Conservation (phyloP, 2,888 invertebrate genomes). For the Apamea crenata region DNA sequence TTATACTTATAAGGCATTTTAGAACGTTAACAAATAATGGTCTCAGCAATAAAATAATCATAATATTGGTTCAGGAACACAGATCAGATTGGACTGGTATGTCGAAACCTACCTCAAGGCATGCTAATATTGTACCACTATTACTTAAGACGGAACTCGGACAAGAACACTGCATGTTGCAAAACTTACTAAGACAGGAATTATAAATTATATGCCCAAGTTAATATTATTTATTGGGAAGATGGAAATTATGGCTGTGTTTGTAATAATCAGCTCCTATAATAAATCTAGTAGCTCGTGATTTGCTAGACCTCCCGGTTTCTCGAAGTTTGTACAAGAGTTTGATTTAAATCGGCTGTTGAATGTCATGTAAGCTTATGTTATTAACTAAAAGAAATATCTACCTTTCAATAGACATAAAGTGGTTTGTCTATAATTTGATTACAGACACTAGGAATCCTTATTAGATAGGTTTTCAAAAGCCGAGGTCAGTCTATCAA, state of each 20-base stretch:
- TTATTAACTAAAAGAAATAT: neutral
- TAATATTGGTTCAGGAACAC: constrained; percentile 41
- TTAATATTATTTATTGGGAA: constrained; percentile 46
- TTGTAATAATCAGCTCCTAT: constrained; percentile 21
- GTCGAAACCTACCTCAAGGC: constrained; percentile 38
- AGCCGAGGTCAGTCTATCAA: too few species aligned
- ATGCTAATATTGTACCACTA: constrained; percentile 30
- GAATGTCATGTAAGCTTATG: neutral
- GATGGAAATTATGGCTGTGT: constrained; percentile 36
- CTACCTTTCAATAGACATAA: too few species aligned
- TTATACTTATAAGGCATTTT: constrained; percentile 25
- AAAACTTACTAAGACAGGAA: constrained; percentile 19
- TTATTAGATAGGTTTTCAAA: neutral
- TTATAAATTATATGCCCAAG: constrained; percentile 52
- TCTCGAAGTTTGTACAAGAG: neutral
- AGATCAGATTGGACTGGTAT: constrained; percentile 48
- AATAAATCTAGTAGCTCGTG: constrained; percentile 38
- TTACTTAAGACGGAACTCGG: constrained; percentile 59
- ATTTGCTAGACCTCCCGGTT: constrained; percentile 46
- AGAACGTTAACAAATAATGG: constrained; percentile 40
- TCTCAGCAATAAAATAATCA: constrained; percentile 41
- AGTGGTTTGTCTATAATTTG: too few species aligned
- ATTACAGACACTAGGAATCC: too few species aligned
- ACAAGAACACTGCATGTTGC: constrained; percentile 50
- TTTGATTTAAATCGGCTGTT: constrained; percentile 23